Conservation (phyloP, 1,140 invertebrate genomes). For the Periplaneta americana region DNA sequence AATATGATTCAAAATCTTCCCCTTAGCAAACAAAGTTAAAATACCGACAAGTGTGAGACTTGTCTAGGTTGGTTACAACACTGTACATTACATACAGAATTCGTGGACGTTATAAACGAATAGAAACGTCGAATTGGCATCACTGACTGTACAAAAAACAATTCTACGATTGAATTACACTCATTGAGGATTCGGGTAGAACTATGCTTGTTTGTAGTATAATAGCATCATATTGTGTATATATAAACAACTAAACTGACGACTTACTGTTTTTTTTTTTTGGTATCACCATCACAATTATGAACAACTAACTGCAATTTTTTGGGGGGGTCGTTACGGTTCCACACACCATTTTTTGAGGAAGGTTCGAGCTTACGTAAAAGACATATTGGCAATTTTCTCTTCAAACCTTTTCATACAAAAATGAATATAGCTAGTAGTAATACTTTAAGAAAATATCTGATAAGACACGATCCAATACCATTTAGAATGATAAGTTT, state of each 20-base stretch:
- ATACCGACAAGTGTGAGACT: background rate
- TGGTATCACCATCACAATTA: background rate
- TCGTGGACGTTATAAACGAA: background rate
- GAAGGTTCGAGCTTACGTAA: background rate
- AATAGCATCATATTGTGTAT: background rate
- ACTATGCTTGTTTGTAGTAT: background rate
- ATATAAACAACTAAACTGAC: background rate
- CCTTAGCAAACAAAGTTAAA: background rate
- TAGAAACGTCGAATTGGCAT: background rate
- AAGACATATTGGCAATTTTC: background rate
- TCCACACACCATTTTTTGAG: background rate
- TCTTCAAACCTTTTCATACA: background rate
- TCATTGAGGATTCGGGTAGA: background rate
- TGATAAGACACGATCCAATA: background rate
- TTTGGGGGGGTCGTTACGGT: background rate
- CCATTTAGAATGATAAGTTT: background rate
- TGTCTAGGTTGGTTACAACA: background rate
- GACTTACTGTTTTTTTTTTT: background rate
- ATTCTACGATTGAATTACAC: background rate
- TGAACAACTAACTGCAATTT: background rate
- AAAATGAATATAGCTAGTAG: background rate
- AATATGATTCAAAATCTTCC: background rate
- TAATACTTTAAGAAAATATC: background rate
- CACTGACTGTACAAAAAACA: background rate
- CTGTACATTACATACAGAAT: background rate